Evolutionary conservation across 2,797 vertebrate genomes (phyloP).

Genomic region (Oophaga sylvatica): DNA sequence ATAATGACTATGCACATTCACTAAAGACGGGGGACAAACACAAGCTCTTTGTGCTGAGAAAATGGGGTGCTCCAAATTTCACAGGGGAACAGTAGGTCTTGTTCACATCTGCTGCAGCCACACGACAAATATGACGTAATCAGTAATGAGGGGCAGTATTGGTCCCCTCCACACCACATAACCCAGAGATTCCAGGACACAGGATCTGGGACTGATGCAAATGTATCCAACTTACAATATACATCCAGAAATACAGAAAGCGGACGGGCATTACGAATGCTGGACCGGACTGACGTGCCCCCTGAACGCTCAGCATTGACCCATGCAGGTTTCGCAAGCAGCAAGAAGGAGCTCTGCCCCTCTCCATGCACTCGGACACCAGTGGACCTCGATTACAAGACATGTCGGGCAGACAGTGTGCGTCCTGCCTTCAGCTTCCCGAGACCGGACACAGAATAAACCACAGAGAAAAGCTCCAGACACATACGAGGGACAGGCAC

Average conservation of each 20-base stretch:
- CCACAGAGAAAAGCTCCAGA: constrained; percentile 5
- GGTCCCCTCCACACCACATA: not conserved
- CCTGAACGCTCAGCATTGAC: not conserved
- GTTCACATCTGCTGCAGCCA: not conserved
- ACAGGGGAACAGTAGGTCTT: not conserved
- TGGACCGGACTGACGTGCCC: no score
- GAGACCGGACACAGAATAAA: not conserved
- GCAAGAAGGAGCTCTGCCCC: not conserved
- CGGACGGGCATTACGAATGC: not conserved
- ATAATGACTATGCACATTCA: not conserved
- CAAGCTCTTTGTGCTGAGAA: not conserved
- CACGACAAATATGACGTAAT: not conserved
- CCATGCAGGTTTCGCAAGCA: not conserved
- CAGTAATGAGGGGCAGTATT: not conserved
- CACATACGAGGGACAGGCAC: not conserved
- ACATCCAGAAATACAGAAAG: not conserved
- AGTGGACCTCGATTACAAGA: not conserved
- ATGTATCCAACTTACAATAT: not conserved
- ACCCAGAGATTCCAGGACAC: not conserved
- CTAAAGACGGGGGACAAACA: not conserved
- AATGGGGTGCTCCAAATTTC: not conserved
- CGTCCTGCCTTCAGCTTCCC: not conserved
- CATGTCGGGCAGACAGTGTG: not conserved
- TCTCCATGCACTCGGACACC: not conserved
- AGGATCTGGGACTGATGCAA: not conserved